phyloP scores from a whole-genome alignment of 2,797 vertebrate genomes.

The Heliangelus exortis region DNA sequence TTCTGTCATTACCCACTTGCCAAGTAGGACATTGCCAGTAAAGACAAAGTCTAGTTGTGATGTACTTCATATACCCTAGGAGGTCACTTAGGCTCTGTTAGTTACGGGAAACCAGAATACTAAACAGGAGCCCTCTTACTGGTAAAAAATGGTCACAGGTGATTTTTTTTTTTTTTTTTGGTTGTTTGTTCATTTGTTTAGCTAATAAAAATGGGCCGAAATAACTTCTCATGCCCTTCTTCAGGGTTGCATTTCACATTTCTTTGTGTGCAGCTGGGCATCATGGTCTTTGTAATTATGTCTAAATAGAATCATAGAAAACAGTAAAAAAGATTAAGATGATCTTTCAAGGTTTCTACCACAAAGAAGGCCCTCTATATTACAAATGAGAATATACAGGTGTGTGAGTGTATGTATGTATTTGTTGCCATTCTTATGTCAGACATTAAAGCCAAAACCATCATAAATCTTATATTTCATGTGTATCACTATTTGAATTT shows the following conservation, averaged over 20 bases:
- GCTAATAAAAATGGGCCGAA: background rate
- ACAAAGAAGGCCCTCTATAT: background rate
- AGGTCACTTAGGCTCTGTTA: background rate
- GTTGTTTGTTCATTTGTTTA: background rate
- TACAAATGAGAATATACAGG: background rate
- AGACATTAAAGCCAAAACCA: background rate
- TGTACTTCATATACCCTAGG: background rate
- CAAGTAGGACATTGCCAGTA: background rate
- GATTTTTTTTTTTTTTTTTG: no score
- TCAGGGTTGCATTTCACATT: background rate
- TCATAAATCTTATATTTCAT: background rate
- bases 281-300: background rate
- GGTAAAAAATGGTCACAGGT: background rate
- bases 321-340: background rate
- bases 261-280: background rate
- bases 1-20: background rate
- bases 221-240: background rate
- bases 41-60: background rate
- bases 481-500: background rate
- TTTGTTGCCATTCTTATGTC: background rate
- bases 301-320: slow-evolving; percentile 14
- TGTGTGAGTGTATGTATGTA: background rate
- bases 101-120: background rate
- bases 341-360: background rate
- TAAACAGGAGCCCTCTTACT: background rate